Base-by-base conservation (phyloP, 35 echinoderm and acorn worm species). In the Diadema setosum region DNA sequence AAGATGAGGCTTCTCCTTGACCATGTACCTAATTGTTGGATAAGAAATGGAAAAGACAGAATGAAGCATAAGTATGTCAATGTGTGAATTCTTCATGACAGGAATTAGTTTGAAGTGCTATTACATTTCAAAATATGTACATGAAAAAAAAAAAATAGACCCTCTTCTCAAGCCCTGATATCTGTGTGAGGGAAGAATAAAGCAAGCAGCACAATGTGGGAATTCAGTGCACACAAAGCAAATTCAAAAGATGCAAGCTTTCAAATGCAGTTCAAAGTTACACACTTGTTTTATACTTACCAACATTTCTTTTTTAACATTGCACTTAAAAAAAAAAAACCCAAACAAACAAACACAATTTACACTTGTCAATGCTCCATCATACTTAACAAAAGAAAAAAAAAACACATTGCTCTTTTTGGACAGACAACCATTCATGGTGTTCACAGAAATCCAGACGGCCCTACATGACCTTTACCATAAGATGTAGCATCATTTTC, bases 21-120 rank as follows among this genome's bases (percentile, higher is more conserved):
- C 70, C 94, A 96, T 91, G 86, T 96, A 96, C 85, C 94, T 96
- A 82, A 4, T n/a, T n/a, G n/a, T n/a, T n/a, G n/a, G n/a, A n/a
- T n/a, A n/a, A 46, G 46, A 90, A 84, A 82, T 82, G 42, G 60
- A 27, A 87, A 85, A 41, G 49, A 85, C 8, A n/a, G 30, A 20
- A 84, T 21, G 35, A 80, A 87, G 33, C 17, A 86, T 39, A 42
- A 1, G 23, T 81, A 36, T 15, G 8, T 24, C 2, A 24, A 30
- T 35, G 23, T 42, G 34, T 29, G 16, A 39, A 75, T 85, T 17
- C 16, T 20, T 35, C 11, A 88, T 5, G 0, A 29, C 30, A n/a
- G n/a, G 30, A 73, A 17, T 74, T 1, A 4, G 23, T 39, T 41
- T 23, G 1, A 4, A 75, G 73, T 40, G 18, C 26, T 33, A n/a